A percentile compares a stretch with the other conserved stretches of the same genome.
Conservation (phyloP, 2,888 invertebrate species). For the Belgica antarctica region DNA sequence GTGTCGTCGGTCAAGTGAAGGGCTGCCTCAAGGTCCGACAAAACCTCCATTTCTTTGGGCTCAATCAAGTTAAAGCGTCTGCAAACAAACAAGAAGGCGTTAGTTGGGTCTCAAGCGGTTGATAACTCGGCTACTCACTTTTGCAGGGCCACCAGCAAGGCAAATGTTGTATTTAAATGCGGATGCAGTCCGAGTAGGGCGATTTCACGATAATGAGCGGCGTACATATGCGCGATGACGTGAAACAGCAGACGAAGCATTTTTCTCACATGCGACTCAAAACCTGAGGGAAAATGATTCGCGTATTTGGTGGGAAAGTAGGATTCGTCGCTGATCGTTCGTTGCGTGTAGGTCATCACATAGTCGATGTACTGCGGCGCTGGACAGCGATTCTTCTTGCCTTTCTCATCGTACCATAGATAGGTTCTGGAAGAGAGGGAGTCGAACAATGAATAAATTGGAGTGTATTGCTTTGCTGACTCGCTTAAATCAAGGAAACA, state of each 20-base stretch:
- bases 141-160: slow-evolving; percentile 85
- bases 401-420: slow-evolving; percentile 98
- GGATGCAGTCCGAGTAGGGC: slow-evolving; percentile 90
- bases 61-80: slow-evolving; percentile 90
- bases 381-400: slow-evolving; percentile 94
- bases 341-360: slow-evolving; percentile 97
- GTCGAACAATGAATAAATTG: too few species aligned
- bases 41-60: slow-evolving; percentile 91
- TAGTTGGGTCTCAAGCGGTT: not conserved
- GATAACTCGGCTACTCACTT: slow-evolving; percentile 46
- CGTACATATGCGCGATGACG: slow-evolving; percentile 97
- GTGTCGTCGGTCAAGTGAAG: slow-evolving; percentile 63
- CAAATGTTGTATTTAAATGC: slow-evolving; percentile 96
- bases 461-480: slow-evolving; percentile 26
- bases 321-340: slow-evolving; percentile 93
- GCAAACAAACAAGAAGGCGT: slow-evolving; percentile 58
- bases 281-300: slow-evolving; percentile 88
- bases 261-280: slow-evolving; percentile 93
- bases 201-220: slow-evolving; percentile 95
- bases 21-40: slow-evolving; percentile 86
- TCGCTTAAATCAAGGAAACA: too few species aligned
- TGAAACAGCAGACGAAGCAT: slow-evolving; percentile 95
- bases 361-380: slow-evolving; percentile 99
- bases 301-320: slow-evolving; percentile 99
- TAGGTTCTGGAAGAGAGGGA: slow-evolving; percentile 67